These are phyloP conservation scores for Asobara japonica DNA, from an alignment of 1,140 invertebrate species.

Conservation along the genomic window DNA sequence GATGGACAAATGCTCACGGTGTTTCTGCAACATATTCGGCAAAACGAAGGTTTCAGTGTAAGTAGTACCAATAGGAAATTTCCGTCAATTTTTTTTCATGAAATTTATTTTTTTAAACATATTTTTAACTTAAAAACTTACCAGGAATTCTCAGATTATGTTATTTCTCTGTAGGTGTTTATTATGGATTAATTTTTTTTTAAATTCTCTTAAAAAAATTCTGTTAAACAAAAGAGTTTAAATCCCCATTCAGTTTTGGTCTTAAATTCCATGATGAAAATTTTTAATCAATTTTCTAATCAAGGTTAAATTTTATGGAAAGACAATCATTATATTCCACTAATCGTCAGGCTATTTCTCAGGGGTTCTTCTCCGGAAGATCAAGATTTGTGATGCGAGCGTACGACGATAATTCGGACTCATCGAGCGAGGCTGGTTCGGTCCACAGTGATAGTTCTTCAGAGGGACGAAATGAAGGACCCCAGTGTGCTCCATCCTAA, in stretches of 20 bases:
- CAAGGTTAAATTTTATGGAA: background rate
- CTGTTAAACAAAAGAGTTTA: too few species aligned
- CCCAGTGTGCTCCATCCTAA: slow-evolving; percentile 24
- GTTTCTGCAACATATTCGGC: slow-evolving; percentile 19
- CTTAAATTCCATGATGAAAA: too few species aligned
- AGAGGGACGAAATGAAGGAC: slow-evolving; percentile 7
- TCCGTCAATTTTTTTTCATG: too few species aligned
- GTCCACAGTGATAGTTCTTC: slow-evolving; percentile 9
- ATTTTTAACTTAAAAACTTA: too few species aligned
- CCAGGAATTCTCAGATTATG: background rate
- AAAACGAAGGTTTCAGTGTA: background rate
- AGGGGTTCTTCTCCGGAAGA: background rate
- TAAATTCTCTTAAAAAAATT: too few species aligned
- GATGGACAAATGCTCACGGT: slow-evolving; percentile 16
- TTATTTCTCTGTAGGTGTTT: too few species aligned
- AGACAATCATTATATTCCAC: background rate
- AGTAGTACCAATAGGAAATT: too few species aligned
- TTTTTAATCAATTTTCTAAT: too few species aligned
- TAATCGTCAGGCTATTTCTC: background rate
- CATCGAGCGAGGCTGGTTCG: background rate
- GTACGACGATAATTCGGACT: slow-evolving; percentile 16
- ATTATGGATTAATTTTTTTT: too few species aligned
- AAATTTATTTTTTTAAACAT: too few species aligned
- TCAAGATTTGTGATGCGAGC: background rate
- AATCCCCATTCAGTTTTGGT: too few species aligned